Conservation (phyloP, 1,140 invertebrate genomes). For the Drosophila grimshawi region DNA sequence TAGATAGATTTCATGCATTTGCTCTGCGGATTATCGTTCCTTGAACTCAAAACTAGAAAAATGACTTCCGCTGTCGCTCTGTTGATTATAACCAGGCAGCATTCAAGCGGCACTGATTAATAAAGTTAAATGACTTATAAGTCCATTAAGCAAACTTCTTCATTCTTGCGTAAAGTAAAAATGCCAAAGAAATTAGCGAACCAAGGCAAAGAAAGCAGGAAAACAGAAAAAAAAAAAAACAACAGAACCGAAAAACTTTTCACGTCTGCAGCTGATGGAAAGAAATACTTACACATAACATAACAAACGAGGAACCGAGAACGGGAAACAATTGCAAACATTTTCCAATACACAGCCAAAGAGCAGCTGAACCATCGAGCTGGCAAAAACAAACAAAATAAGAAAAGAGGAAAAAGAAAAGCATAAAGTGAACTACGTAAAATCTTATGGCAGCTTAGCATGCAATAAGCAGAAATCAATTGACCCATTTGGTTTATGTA, state of each 20-base stretch:
- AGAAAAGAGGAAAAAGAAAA: slow-evolving; percentile 4
- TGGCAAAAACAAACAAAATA: slow-evolving; percentile 7
- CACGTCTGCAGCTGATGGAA: slow-evolving; percentile 74
- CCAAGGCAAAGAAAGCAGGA: slow-evolving; percentile 16
- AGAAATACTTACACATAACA: slow-evolving; percentile 62
- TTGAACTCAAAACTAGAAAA: slow-evolving; percentile 28
- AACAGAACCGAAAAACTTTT: slow-evolving; percentile 32
- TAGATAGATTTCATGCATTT: not conserved
- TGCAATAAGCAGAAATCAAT: slow-evolving; percentile 78
- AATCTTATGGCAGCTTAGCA: slow-evolving; percentile 72
- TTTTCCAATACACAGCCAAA: slow-evolving; percentile 55
- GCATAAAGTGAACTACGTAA: slow-evolving; percentile 44
- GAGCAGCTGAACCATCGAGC: slow-evolving; percentile 19
- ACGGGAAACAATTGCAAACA: slow-evolving; percentile 62
- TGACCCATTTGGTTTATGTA: slow-evolving; percentile 78
- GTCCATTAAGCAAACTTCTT: slow-evolving; percentile 75
- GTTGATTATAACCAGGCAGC: slow-evolving; percentile 27
- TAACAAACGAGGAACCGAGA: slow-evolving; percentile 39
- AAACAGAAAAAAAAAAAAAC: slow-evolving; percentile 29
- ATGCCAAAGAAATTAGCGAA: slow-evolving; percentile 70
- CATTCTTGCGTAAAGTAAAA: slow-evolving; percentile 66
- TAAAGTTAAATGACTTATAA: slow-evolving; percentile 78
- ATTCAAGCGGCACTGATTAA: slow-evolving; percentile 71
- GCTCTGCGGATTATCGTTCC: slow-evolving; percentile 22
- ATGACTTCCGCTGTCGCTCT: not conserved